Percentiles rank a stretch among this genome's conserved stretches.
phyloP scores from a whole-genome alignment of 2,797 vertebrate genomes.

The Podarcis siculus region DNA sequence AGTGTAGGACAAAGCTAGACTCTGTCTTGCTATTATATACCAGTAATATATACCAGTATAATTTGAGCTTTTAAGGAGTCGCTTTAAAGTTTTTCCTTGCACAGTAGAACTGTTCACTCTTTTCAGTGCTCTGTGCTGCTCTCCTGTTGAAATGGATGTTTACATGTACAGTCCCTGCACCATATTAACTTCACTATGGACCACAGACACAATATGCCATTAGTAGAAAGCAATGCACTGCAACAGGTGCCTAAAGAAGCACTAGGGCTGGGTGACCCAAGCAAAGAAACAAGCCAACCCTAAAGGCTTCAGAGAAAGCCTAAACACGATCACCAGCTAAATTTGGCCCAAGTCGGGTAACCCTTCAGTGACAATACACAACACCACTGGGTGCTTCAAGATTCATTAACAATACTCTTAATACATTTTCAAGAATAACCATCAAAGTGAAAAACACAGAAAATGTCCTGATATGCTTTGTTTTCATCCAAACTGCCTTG shows the following conservation, averaged over 20 bases:
- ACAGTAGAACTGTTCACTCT: neutral
- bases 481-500: neutral
- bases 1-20: neutral
- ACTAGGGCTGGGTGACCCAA: neutral
- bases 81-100: neutral
- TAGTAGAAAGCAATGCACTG: neutral
- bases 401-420: neutral
- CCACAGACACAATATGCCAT: neutral
- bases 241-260: neutral
- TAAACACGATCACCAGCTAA: neutral
- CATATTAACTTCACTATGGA: neutral
- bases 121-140: neutral
- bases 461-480: neutral
- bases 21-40: neutral
- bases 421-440: neutral
- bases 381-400: neutral
- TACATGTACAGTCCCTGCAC: neutral
- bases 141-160: neutral
- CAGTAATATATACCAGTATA: neutral
- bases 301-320: neutral
- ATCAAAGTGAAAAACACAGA: neutral
- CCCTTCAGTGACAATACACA: neutral
- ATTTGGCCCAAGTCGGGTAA: no score
- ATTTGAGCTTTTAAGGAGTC: neutral
- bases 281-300: neutral